Base-by-base conservation (phyloP, 2,797 vertebrate genomes). In the Sebastes alutus region DNA sequence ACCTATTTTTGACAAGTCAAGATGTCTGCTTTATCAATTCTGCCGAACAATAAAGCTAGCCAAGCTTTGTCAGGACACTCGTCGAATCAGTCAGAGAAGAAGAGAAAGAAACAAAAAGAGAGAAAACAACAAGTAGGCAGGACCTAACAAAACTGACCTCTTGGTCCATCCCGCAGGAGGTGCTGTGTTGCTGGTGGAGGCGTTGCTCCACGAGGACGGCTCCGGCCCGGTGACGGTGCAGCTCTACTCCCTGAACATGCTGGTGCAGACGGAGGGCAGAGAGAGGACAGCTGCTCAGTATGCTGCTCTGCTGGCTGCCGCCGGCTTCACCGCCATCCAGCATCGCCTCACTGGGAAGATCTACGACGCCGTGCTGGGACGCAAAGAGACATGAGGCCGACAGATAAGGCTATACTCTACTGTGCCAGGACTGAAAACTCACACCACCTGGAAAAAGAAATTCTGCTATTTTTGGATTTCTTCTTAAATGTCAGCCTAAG, bases 221-320 rank as follows among this genome's bases (percentile, higher is more conserved):
- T 91, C 92, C 1, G 95, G 95, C 14, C 97, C 97, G 0, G 68
- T 97, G 25, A 97, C 95, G 2, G 95, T 92, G 0, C 97, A 97
- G 13, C 94, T 98, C 23, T 97, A 96, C 89, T 98, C 96, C 0
- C 89, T 98, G 72, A 97, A 97, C 89, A 97, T 97, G 97, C 91
- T 99, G 84, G 94, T 98, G 2, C 97, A 97, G 95, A 97, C 97
- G 0, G 97, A 98, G 92, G 97, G 97, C 10, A 94, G 93, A 63
- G 97, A 98, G 88, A 73, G 96, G 80, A 97, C 93, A 23, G 88
- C 92, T 33, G 83, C 92, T 3, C 94, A 96, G 86, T 97, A 96
- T 84, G 63, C 74, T 7, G 85, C 83, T 25, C 95, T 97, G 75
- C 91, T 97, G 3, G n/a, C 86, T 12, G 87, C 93, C 12, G 95